Evolutionary conservation across 2,888 invertebrate genomes (phyloP), one percentile per base, ranked within the genome.

Genomic region (Ischnus inquisitorius): DNA sequence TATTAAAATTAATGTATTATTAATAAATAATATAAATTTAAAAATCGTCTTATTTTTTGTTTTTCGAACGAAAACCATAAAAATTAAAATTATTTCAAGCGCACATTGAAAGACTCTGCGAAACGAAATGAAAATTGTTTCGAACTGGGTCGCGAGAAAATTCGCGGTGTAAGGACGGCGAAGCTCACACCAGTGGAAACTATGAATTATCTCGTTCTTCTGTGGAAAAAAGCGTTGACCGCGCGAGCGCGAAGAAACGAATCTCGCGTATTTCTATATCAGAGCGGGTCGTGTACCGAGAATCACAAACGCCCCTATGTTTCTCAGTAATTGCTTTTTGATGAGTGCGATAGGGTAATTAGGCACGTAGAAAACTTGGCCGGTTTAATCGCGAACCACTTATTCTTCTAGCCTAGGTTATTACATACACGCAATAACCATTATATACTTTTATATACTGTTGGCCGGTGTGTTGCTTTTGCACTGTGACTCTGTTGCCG

Each of bases 351-450:
- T 79, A 65, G 43, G 79, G 67, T 79, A 85, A 87, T 87, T 87
- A 87, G 71, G 67, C 68, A 75, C 83, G 86, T 85, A 75, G 79
- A 87, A 88, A 87, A 83, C 79, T 34, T 62, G 83, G 69, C 74
- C 75, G 76, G 68, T 82, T 84, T 84, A 87, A 87, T 85, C 79
- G 79, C 82, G 74, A 72, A 72, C 67, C 80, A 57, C 79, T 78
- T 84, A 74, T 34, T 78, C 46, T 60, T 12, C 69, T 71, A n/a
- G 62, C 69, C 10, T 48, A 25, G 48, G 78, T 48, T 60, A 85
- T 86, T 87, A 86, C 54, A 67, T 34, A 64, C 86, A 86, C 75
- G 86, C 81, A 74, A 79, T 74, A 67, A 74, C 72, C 43, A 72
- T 69, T 69, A 78, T 78, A 78, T 48, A 69, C 46, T n/a, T 43